phyloP scores from a whole-genome alignment of 2,797 vertebrate species.

The Epinephelus malabaricus region DNA sequence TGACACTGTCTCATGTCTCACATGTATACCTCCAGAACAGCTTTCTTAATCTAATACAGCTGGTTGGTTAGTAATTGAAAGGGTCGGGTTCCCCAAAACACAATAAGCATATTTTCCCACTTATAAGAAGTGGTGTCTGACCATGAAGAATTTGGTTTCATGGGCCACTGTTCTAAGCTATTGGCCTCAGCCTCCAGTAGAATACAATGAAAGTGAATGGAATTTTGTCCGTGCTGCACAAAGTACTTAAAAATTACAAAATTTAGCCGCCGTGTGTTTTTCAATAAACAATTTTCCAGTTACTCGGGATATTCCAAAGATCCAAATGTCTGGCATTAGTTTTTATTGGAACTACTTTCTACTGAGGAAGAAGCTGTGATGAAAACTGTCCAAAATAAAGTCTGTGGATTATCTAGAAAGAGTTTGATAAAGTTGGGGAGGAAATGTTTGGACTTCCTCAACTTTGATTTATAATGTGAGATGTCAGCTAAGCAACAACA shows the following conservation, averaged over 20 bases:
- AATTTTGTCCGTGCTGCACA: background rate
- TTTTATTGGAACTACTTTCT: conserved; percentile 30
- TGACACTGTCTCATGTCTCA: conserved; percentile 14
- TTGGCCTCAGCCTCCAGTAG: background rate
- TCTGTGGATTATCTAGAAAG: conserved; percentile 40
- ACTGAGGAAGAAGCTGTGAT: conserved; percentile 22
- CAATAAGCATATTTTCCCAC: background rate
- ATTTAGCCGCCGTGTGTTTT: background rate
- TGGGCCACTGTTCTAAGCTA: background rate
- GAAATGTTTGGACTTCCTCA: conserved; percentile 31
- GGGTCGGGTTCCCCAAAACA: conserved; percentile 9
- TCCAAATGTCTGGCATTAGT: conserved; percentile 11
- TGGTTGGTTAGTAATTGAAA: conserved; percentile 10
- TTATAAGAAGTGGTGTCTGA: background rate
- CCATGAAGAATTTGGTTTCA: background rate
- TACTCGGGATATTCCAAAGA: conserved; percentile 22
- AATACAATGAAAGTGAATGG: background rate
- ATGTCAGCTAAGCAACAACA: conserved; percentile 13
- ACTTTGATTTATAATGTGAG: conserved; percentile 46
- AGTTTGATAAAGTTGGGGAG: conserved; percentile 22
- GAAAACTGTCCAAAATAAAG: conserved; percentile 61
- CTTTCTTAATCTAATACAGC: conserved; percentile 22
- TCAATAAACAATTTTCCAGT: background rate
- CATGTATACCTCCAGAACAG: conserved; percentile 16
- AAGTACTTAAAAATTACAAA: background rate